These are phyloP conservation scores for Scaptomyza hsui DNA, from an alignment of 1,140 invertebrate species.

Conservation along the genomic window DNA sequence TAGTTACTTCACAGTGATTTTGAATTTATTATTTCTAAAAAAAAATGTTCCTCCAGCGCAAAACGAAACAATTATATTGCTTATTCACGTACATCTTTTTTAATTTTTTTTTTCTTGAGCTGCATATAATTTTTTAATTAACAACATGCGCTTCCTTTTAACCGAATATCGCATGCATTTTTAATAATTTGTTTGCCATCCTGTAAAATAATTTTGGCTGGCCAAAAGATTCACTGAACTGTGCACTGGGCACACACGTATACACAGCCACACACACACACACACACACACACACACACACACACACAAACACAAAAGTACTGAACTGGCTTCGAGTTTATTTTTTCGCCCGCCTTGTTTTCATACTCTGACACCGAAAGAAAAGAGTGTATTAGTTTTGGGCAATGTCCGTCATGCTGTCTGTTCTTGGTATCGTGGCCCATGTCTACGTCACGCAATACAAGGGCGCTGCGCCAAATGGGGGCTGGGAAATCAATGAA, in stretches of 20 bases:
- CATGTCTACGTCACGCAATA: too few relatives aligned
- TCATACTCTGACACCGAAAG: not conserved
- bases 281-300: constrained; percentile 20
- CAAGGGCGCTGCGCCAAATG: too few relatives aligned
- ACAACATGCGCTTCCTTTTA: constrained; percentile 48
- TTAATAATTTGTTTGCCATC: constrained; percentile 76
- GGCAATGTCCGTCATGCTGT: too few relatives aligned
- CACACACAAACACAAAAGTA: constrained; percentile 7
- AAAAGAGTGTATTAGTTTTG: too few relatives aligned
- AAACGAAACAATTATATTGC: too few relatives aligned
- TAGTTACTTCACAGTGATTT: too few relatives aligned
- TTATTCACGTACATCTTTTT: not conserved
- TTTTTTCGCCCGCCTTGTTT: constrained; percentile 26
- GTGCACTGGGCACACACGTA: constrained; percentile 42
- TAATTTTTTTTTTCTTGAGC: constrained; percentile 25
- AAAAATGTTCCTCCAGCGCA: not conserved
- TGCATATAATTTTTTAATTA: constrained; percentile 64
- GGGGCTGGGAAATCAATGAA: too few relatives aligned
- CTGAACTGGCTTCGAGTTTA: constrained; percentile 17
- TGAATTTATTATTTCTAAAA: too few relatives aligned
- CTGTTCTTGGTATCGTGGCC: too few relatives aligned
- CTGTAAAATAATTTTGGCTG: constrained; percentile 71
- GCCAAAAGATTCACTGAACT: constrained; percentile 73
- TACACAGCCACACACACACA: constrained; percentile 10
- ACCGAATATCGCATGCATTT: constrained; percentile 68